Conservation (phyloP, 2,888 invertebrate species). For the Drosophila differens region DNA sequence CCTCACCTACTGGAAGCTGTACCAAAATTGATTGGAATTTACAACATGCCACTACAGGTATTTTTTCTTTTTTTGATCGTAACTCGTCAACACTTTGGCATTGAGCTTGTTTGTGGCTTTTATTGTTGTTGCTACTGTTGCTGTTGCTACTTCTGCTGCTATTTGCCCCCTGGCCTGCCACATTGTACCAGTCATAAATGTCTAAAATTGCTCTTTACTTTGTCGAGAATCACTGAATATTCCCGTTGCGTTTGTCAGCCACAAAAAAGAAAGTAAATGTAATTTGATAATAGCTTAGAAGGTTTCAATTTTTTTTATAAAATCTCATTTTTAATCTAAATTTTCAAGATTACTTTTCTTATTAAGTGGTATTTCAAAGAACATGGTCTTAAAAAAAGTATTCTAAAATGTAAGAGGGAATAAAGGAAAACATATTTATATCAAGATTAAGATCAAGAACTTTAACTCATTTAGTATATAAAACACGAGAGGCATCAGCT, state of each 20-base stretch:
- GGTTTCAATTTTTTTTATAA: not conserved
- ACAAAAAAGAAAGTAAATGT: not conserved
- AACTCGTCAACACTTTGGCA: slow-evolving; percentile 59
- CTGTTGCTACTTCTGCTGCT: slow-evolving; percentile 27
- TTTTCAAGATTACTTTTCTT: not conserved
- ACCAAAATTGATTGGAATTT: slow-evolving; percentile 83
- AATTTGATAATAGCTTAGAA: not conserved
- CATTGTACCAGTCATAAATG: slow-evolving; percentile 36
- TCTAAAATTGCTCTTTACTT: slow-evolving; percentile 20
- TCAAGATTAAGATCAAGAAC: not conserved
- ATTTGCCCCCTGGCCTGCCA: slow-evolving; percentile 31
- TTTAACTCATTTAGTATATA: not conserved
- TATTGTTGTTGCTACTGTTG: slow-evolving; percentile 29
- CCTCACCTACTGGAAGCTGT: slow-evolving; percentile 45
- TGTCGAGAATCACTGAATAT: not conserved
- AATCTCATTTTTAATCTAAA: not conserved
- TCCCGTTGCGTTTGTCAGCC: slow-evolving; percentile 6
- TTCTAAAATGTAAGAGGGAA: not conserved
- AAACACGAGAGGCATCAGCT: not conserved
- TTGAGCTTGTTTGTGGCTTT: slow-evolving; percentile 57
- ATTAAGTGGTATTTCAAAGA: not conserved
- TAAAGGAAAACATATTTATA: not conserved
- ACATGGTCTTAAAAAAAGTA: not conserved
- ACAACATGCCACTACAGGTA: slow-evolving; percentile 63
- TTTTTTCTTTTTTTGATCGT: slow-evolving; percentile 27